Base-by-base conservation (phyloP, 2,888 invertebrate genomes). In the Sesamia inferens region DNA sequence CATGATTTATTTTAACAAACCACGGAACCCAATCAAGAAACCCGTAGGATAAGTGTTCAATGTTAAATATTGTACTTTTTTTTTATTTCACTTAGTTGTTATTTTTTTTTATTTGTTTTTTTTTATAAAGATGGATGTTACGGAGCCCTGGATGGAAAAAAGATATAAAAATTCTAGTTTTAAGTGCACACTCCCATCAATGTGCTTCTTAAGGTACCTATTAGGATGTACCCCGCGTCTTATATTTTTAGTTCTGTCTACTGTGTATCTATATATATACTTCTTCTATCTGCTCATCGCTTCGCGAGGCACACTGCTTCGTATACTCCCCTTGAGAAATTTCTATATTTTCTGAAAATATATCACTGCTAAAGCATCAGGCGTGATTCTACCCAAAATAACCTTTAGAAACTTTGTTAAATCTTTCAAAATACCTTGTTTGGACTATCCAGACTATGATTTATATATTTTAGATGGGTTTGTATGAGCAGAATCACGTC, bases 151-250 rank as follows among this genome's bases (percentile, higher is more conserved):
- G 94, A 94, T 93, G 93, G 91, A 92, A 90, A 31, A 90, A 73
- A 91, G 0, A 89, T 87, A 88, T 88, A 90, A 90, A 88, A 82
- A 81, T 72, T 84, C 84, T 91, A 94, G 93, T 92, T 85, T 89
- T 95, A 95, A 95, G 95, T 94, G 96, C 96, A 96, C 96, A 94
- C 91, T 31, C 92, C 94, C 96, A 95, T 96, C 94, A 94, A 94
- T 95, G 96, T 96, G 96, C 96, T 96, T 96, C 87, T 96, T 95
- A 94, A 92, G 93, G 91, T 92, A 87, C 87, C 85, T 81, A 73
- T 85, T 94, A 94, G 92, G 94, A 93, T 86, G 90, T 88, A 91
- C 93, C 95, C 94, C 91, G 92, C 94, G 94, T 93, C 75, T 87
- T 80, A 68, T 91, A 91, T 82, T 91, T 90, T 91, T 91, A 89